Conservation (phyloP, 2,113 vertebrate species). For the Lophura nycthemera region DNA sequence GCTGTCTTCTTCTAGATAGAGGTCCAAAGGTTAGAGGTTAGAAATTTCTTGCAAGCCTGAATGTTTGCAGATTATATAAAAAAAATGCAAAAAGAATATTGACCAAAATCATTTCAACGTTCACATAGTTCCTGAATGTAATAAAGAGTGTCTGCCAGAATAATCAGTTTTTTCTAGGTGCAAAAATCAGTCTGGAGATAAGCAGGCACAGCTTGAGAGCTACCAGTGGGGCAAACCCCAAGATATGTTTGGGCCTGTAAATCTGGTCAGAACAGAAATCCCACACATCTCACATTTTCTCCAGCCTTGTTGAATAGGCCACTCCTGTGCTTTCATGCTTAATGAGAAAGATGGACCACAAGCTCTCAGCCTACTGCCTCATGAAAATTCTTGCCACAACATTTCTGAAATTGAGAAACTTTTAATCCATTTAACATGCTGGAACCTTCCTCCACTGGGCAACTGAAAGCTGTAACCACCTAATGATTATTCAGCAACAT, state of each 20-base stretch:
- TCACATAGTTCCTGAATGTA: not conserved
- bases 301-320: not conserved
- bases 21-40: not conserved
- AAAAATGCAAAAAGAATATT: not conserved
- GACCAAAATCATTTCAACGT: slow-evolving; percentile 2
- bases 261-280: not conserved
- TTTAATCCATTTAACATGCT: not conserved
- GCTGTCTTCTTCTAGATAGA: not conserved
- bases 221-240: not conserved
- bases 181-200: not conserved
- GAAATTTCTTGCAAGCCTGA: not conserved
- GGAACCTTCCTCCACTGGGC: not conserved
- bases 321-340: not conserved
- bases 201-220: not conserved
- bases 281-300: not conserved
- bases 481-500: slow-evolving; percentile 57
- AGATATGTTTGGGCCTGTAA: not conserved
- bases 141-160: not conserved
- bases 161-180: not conserved
- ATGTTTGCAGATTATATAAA: not conserved
- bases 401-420: slow-evolving; percentile 11
- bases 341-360: not conserved
- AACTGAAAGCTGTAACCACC: slow-evolving; percentile 21
- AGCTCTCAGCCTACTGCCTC: not conserved
- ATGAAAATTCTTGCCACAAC: not conserved